Base-by-base conservation (phyloP, 2,113 vertebrate species). In the Gadus macrocephalus region DNA sequence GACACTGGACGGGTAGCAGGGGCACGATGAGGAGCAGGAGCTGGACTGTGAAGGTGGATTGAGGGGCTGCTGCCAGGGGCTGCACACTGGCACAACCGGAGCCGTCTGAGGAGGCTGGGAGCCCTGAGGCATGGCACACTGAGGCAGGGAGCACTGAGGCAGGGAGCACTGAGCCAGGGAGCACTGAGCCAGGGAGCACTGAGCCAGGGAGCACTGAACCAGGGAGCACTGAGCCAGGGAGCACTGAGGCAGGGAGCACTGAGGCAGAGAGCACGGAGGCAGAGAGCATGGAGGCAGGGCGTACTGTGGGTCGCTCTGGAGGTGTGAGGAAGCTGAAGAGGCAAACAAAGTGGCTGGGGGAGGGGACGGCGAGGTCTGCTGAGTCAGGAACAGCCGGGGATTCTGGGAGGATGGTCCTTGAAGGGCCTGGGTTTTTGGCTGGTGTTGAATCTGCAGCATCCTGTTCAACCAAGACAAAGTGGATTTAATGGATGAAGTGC, bases 371-470 rank as follows among this genome's bases (percentile, higher is more conserved):
- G 55, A 85, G 4, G 70, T 74, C 28, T 17, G 73, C 59, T 53
- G 86, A 16, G 69, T 31, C 65, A 64, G 65, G 86, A 83, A 78
- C 7, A 80, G 83, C 20, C 91, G 65, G 0, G 86, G 83, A 16
- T 94, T 89, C 79, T 92, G 94, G 58, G 87, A 53, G 58, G 81
- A 84, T 71, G 81, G 86, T 12, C 81, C 42, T 69, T 79, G 85
- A 38, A 85, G 14, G 3, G 82, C 63, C 66, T 85, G 87, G 76
- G 86, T 79, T 79, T 87, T 89, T 75, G 85, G 83, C 74, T 91
- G 91, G 78, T 97, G 95, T 84, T 95, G 94, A 66, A 96, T 91
- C 89, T 97, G 96, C n/a, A 98, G 92, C 92, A 96, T 92, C 87
- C 96, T 98, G 82, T 62, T 84, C 80, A 79, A 85, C 1, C 76